Evolutionary conservation across 2,888 invertebrate genomes (phyloP), one percentile per base, ranked within the genome.

Genomic region (Tubulanus polymorphus): DNA sequence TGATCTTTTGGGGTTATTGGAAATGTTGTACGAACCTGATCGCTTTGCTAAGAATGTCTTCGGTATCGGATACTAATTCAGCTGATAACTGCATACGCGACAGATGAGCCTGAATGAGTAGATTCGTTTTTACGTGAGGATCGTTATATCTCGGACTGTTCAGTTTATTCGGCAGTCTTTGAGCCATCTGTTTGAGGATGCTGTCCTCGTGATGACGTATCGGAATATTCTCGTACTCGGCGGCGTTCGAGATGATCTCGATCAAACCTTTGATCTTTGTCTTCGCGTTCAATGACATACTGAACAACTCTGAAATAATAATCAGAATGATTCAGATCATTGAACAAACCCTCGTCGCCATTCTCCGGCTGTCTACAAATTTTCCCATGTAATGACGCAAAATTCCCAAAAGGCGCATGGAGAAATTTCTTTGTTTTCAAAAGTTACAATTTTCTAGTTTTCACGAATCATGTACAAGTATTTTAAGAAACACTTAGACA

Each of bases 171-270:
- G 86, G 85, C 20, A 86, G 78, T 45, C 83, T 77, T 32, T 72
- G 73, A 12, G 80, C 77, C 37, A 78, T 73, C 72, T 83, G 82
- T 65, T 74, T 76, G 59, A 99, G 83, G 54, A 97, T 85, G 66
- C 87, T 87, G 76, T 97, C 96, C 80, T 99, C 99, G 8, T 91
- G 88, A 74, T 99, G 97, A 8, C 99, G 81, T 53, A 99, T 93
- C 35, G 93, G 89, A 54, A 99, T 87, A 67, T 88, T 88, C 60
- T 93, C 91, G 80, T 94, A 99, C 80, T 99, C 99, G 0, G 93
- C 93, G 0, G 99, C 97, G 1, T 93, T 93, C 0, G 96, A 91
- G 61, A 99, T 93, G 74, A 99, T 99, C 83, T 99, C 99, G 69
- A 99, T 81, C 8, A 99, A 84, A 1, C 97, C 96, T 12, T 95